Evolutionary conservation across 2,797 vertebrate genomes (phyloP).

Genomic region (Paedocypris micromegethes): DNA sequence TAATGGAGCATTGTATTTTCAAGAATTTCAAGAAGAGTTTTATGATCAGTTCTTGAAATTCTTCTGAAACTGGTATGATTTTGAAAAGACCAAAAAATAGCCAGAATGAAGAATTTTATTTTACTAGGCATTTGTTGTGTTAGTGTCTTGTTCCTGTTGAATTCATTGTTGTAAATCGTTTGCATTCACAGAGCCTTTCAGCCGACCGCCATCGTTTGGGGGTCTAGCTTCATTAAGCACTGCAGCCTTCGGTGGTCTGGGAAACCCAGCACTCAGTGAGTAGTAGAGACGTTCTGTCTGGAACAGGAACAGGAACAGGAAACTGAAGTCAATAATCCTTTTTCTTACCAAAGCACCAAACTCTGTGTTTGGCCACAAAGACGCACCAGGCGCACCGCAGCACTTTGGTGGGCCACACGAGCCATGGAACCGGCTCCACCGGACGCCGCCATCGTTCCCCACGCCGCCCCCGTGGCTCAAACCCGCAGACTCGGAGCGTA

Average conservation of each 20-base stretch:
- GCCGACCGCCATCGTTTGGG: conserved; percentile 82
- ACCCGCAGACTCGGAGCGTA: conserved; percentile 90
- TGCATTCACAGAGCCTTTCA: conserved; percentile 79
- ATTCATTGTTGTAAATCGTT: conserved; percentile 15
- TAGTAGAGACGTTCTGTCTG: conserved; percentile 41
- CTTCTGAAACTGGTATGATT: too few relatives aligned
- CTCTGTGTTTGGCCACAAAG: conserved; percentile 94
- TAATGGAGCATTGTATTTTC: too few relatives aligned
- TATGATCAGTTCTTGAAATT: too few relatives aligned
- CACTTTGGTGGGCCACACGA: conserved; percentile 84
- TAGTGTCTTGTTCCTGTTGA: not conserved
- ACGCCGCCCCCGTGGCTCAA: conserved; percentile 98
- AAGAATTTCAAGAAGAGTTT: too few relatives aligned
- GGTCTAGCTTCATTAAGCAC: conserved; percentile 86
- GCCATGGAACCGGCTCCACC: conserved; percentile 96
- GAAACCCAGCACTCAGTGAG: conserved; percentile 96
- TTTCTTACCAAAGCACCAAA: conserved; percentile 72
- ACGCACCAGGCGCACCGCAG: conserved; percentile 83
- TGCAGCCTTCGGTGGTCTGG: conserved; percentile 94
- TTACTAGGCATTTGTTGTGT: too few relatives aligned
- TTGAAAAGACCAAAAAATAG: too few relatives aligned
- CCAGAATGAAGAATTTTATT: too few relatives aligned
- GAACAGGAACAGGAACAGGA: not conserved
- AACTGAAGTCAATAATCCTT: not conserved
- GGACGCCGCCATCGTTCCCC: conserved; percentile 94